These are phyloP conservation scores for Cardiocondyla obscurior DNA, from an alignment of 1,140 invertebrate species.

Conservation along the genomic window DNA sequence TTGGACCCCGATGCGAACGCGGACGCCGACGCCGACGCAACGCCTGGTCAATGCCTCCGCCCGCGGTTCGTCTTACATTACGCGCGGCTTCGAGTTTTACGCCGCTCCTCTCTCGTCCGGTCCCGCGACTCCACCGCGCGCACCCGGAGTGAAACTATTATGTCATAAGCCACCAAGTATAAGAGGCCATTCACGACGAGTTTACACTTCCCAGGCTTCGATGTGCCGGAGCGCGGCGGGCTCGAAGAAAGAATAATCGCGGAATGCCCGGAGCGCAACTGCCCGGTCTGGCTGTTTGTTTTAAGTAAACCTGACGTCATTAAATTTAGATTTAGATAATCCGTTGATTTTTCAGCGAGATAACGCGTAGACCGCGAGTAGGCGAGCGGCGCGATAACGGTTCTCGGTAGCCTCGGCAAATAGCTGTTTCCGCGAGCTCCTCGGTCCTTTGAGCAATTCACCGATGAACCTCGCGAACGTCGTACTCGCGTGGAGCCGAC, in stretches of 20 bases:
- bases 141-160: constrained; percentile 72
- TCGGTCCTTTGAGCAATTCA: background rate
- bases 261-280: background rate
- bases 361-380: background rate
- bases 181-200: constrained; percentile 65
- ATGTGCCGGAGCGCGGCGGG: background rate
- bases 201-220: constrained; percentile 54
- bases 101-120: background rate
- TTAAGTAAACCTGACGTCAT: background rate
- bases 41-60: constrained; percentile 4
- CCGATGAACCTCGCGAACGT: background rate
- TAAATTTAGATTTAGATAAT: constrained; percentile 14
- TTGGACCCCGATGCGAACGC: background rate
- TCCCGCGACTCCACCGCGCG: background rate
- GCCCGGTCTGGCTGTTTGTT: background rate
- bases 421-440: background rate
- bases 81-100: background rate
- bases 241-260: background rate
- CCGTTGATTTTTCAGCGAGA: constrained; percentile 9
- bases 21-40: background rate
- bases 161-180: constrained; percentile 73
- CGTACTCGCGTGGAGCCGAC: background rate
- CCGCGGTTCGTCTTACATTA: background rate
- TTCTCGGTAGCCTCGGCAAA: background rate
- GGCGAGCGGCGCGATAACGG: constrained; percentile 27